phyloP scores from a whole-genome alignment of 2,797 vertebrate genomes.

The Ctenopoma kingsleyae region DNA sequence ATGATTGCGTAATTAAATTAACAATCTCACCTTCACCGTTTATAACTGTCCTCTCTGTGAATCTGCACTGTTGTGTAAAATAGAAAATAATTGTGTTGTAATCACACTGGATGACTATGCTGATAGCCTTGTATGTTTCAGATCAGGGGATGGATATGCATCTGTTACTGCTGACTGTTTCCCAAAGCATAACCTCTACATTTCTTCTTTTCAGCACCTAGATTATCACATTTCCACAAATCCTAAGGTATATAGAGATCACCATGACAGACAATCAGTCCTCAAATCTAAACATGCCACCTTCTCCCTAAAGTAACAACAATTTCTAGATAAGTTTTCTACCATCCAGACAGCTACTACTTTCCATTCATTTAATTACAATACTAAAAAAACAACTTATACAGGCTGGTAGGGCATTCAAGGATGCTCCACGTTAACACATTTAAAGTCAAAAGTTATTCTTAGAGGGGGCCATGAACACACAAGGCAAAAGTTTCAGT shows the following conservation, averaged over 20 bases:
- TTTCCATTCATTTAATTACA: not conserved
- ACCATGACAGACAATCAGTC: not conserved
- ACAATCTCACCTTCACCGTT: conserved; percentile 43
- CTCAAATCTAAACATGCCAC: not conserved
- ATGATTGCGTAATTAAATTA: conserved; percentile 71
- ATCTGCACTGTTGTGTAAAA: conserved; percentile 14
- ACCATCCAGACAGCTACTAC: not conserved
- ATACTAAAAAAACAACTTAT: not conserved
- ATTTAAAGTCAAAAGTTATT: not conserved
- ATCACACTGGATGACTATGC: not conserved
- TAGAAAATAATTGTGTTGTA: conserved; percentile 5
- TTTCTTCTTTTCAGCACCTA: not conserved
- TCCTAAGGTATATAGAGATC: not conserved
- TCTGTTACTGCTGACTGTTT: conserved; percentile 1
- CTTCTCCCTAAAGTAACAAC: too few relatives aligned
- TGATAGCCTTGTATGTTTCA: conserved; percentile 10
- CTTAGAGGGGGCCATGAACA: not conserved
- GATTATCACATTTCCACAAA: not conserved
- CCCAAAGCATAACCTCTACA: not conserved
- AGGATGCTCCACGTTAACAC: not conserved
- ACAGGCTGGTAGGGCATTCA: not conserved
- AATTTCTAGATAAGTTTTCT: not conserved
- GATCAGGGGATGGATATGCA: not conserved
- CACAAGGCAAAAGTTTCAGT: not conserved
- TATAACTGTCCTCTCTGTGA: conserved; percentile 23